Percentiles rank a stretch among this genome's conserved stretches.
phyloP scores from a whole-genome alignment of 1,140 invertebrate species.

The Drosophila lacertosa region DNA sequence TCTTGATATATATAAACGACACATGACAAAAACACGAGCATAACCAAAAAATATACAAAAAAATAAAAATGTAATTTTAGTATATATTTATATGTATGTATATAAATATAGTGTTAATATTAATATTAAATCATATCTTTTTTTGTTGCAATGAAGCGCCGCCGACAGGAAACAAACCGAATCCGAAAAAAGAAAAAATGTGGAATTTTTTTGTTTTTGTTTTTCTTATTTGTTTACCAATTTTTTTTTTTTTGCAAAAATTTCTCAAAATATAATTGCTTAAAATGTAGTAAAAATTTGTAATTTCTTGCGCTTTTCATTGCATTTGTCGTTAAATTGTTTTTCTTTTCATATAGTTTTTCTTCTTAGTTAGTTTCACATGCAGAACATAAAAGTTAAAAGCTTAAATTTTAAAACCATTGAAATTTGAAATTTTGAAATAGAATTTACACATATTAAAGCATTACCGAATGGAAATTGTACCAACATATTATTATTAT shows the following conservation, averaged over 20 bases:
- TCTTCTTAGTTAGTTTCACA: slow-evolving; percentile 50
- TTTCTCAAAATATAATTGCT: slow-evolving; percentile 21
- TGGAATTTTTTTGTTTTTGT: slow-evolving; percentile 65
- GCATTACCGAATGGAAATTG: slow-evolving; percentile 19
- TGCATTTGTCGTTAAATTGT: slow-evolving; percentile 16
- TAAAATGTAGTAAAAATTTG: slow-evolving; percentile 5
- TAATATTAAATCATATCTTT: slow-evolving; percentile 39
- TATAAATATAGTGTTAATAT: slow-evolving; percentile 27
- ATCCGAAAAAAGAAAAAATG: slow-evolving; percentile 49
- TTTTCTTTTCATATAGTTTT: slow-evolving; percentile 6
- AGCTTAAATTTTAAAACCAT: slow-evolving; percentile 28
- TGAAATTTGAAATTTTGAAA: background rate
- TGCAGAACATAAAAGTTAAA: slow-evolving; percentile 40
- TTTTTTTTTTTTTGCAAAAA: slow-evolving; percentile 17
- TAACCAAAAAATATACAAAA: background rate
- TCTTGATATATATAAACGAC: slow-evolving; percentile 14
- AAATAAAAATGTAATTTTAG: no score
- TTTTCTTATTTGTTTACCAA: slow-evolving; percentile 34
- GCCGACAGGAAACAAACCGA: slow-evolving; percentile 48
- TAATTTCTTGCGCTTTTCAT: slow-evolving; percentile 29
- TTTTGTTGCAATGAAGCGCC: slow-evolving; percentile 67
- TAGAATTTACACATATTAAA: slow-evolving; percentile 12
- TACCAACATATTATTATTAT: slow-evolving; percentile 18
- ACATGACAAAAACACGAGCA: slow-evolving; percentile 34
- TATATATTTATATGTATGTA: slow-evolving; percentile 2